Conservation (phyloP, 2,113 vertebrate genomes). For the Lagenorhynchus albirostris region DNA sequence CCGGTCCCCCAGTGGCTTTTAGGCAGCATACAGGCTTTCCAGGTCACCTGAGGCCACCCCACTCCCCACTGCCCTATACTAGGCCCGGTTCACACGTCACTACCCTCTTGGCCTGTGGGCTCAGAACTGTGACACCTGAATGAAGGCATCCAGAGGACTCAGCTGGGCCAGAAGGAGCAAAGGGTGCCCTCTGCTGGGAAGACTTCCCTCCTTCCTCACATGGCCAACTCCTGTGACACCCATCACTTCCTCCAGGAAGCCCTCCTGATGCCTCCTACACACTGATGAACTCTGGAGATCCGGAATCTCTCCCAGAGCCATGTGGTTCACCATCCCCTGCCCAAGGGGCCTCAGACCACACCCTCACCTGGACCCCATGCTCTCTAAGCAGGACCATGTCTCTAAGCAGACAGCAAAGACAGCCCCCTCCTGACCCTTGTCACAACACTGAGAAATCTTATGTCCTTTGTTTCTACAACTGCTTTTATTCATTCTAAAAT, state of each 20-base stretch:
- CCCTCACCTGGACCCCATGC: accelerated
- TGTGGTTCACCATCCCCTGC: background rate
- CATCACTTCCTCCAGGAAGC: background rate
- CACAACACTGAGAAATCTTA: background rate
- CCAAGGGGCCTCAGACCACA: background rate
- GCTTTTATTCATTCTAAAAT: background rate
- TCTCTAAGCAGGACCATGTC: background rate
- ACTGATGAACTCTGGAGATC: background rate
- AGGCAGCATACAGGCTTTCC: background rate
- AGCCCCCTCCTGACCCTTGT: background rate
- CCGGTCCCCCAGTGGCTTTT: background rate
- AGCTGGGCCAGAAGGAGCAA: accelerated
- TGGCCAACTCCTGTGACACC: background rate
- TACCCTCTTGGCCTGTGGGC: background rate
- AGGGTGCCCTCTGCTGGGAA: background rate
- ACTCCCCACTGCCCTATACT: background rate
- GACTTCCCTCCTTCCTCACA: background rate
- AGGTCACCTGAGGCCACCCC: no score
- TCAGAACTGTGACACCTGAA: background rate
- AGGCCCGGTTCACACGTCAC: background rate
- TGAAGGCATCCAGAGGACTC: background rate
- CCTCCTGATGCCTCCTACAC: background rate
- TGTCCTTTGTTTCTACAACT: background rate
- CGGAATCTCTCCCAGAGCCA: background rate
- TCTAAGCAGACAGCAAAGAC: background rate